Percentiles rank a stretch among this genome's conserved stretches.
phyloP scores from a whole-genome alignment of 2,888 invertebrate genomes.

The Nasonia oneida region DNA sequence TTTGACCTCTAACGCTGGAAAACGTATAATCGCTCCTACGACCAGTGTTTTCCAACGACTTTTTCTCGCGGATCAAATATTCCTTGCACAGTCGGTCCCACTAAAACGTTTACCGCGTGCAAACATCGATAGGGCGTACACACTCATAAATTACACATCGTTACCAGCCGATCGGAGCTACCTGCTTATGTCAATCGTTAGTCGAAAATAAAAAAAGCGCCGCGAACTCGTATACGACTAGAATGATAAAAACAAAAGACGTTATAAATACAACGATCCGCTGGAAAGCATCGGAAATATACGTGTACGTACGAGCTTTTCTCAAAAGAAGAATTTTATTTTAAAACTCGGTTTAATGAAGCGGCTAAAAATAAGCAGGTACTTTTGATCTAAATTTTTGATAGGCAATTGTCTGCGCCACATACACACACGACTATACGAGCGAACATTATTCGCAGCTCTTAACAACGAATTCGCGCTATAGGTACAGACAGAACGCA shows the following conservation, averaged over 20 bases:
- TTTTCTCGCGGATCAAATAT: neutral
- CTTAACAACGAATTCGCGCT: neutral
- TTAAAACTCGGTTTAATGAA: neutral
- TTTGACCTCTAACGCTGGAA: neutral
- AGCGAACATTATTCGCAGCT: neutral
- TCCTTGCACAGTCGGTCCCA: neutral
- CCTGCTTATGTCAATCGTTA: neutral
- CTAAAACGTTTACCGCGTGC: neutral
- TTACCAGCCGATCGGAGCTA: neutral
- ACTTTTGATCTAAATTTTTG: slow-evolving; percentile 3
- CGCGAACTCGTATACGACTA: no score
- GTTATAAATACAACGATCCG: neutral
- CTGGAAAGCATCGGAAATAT: neutral
- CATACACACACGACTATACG: neutral
- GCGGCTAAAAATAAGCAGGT: neutral
- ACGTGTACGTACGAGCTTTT: neutral
- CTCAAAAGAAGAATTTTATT: neutral
- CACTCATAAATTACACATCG: neutral
- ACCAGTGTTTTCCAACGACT: neutral
- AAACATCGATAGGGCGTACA: neutral
- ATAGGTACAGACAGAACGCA: neutral
- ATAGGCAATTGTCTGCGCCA: neutral
- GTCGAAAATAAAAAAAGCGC: no score
- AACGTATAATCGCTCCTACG: neutral
- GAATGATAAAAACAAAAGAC: neutral